Conservation (phyloP, 2,113 vertebrate species). For the Albula glossodonta region DNA sequence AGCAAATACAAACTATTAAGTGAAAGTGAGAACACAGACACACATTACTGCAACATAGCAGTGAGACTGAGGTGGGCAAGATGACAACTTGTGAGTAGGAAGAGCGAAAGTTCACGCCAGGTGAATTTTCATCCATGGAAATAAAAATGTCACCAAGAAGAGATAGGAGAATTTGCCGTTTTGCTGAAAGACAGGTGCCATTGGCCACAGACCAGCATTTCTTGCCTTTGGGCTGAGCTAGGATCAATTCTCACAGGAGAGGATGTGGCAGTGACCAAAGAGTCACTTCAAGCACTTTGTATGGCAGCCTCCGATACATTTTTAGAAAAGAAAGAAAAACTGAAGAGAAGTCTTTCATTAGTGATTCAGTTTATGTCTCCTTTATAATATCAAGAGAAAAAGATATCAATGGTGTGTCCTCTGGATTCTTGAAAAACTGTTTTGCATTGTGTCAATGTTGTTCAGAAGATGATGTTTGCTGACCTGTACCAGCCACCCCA, state of each 20-base stretch:
- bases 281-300: neutral
- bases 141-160: neutral
- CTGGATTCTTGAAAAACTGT: neutral
- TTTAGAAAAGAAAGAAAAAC: neutral
- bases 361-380: neutral
- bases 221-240: neutral
- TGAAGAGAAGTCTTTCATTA: neutral
- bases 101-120: neutral
- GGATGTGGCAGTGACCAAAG: neutral
- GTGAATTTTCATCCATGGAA: neutral
- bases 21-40: conserved; percentile 54
- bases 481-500: neutral
- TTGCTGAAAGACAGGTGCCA: neutral
- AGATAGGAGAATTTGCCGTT: neutral
- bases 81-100: neutral
- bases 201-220: neutral
- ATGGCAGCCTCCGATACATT: neutral
- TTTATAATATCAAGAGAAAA: neutral
- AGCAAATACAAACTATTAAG: conserved; percentile 34
- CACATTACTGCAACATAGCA: conserved; percentile 50
- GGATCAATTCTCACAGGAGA: neutral
- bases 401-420: neutral
- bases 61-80: conserved; percentile 7
- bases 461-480: neutral
- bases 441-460: neutral